phyloP scores from a whole-genome alignment of 2,888 invertebrate species.

The Yponomeuta malinellus region DNA sequence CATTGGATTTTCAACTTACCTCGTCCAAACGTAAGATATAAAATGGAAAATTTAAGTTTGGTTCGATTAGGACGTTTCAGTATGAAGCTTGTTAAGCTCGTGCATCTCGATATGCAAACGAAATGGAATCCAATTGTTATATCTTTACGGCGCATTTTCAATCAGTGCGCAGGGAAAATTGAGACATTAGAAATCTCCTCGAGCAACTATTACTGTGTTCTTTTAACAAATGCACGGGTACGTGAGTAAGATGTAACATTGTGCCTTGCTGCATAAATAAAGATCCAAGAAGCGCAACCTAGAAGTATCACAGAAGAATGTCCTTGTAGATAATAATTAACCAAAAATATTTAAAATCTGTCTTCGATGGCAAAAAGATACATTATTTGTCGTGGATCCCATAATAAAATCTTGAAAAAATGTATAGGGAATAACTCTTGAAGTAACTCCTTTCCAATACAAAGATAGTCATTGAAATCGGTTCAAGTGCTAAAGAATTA shows the following conservation, averaged over 20 bases:
- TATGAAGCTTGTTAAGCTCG: constrained; percentile 33
- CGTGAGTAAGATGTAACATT: constrained; percentile 70
- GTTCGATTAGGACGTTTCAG: constrained; percentile 38
- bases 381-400: no score
- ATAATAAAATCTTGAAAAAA: no score
- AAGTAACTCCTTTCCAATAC: no score
- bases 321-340: background rate
- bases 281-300: constrained; percentile 12
- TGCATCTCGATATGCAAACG: constrained; percentile 36
- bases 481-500: no score
- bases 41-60: constrained; percentile 27
- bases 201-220: constrained; percentile 71
- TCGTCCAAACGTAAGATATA: constrained; percentile 31
- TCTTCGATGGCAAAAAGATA: no score
- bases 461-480: no score
- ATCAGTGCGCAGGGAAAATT: constrained; percentile 45
- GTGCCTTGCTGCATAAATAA: constrained; percentile 68
- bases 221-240: constrained; percentile 70
- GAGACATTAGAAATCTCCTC: constrained; percentile 71
- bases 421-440: no score
- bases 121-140: constrained; percentile 29
- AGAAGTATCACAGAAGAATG: background rate
- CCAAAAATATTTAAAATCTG: no score
- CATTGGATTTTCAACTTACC: constrained; percentile 40
- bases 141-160: constrained; percentile 34